Conservation (phyloP, 2,888 invertebrate species). For the Phytoseiulus persimilis region DNA sequence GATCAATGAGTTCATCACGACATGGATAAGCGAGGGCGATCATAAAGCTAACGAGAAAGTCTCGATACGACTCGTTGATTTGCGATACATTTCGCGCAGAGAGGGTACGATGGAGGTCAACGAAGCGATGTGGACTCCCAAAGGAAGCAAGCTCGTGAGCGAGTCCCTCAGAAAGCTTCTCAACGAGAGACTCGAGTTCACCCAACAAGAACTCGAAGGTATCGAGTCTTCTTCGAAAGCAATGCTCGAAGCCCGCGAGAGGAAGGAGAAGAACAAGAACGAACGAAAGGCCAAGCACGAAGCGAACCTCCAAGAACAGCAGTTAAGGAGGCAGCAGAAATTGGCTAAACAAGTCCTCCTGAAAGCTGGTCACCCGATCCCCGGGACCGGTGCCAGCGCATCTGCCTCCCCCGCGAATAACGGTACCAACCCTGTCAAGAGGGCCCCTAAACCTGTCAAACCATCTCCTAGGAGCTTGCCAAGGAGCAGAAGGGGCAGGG, state of each 20-base stretch:
- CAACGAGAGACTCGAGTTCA: conserved; percentile 23
- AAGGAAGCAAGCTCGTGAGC: conserved; percentile 28
- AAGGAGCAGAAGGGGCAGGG: not conserved
- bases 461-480: not conserved
- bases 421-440: not conserved
- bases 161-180: conserved; percentile 28
- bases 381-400: not conserved
- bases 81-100: conserved; percentile 31
- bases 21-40: not conserved
- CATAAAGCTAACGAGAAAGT: not conserved
- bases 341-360: conserved; percentile 10
- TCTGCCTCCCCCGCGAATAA: not conserved
- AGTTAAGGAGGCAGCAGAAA: conserved; percentile 18
- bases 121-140: conserved; percentile 33
- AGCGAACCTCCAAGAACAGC: conserved; percentile 12
- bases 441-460: not conserved
- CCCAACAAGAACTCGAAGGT: not conserved
- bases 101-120: conserved; percentile 23
- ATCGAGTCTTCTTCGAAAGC: conserved; percentile 17
- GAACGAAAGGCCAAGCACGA: conserved; percentile 14
- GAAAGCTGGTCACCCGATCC: conserved; percentile 19
- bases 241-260: conserved; percentile 15
- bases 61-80: conserved; percentile 9
- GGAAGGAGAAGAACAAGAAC: conserved; percentile 9
- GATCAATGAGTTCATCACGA: conserved; percentile 28